Percentiles rank a stretch among this genome's conserved stretches.
phyloP scores from a whole-genome alignment of 2,888 invertebrate species.

The Strigamia transsilvanica region DNA sequence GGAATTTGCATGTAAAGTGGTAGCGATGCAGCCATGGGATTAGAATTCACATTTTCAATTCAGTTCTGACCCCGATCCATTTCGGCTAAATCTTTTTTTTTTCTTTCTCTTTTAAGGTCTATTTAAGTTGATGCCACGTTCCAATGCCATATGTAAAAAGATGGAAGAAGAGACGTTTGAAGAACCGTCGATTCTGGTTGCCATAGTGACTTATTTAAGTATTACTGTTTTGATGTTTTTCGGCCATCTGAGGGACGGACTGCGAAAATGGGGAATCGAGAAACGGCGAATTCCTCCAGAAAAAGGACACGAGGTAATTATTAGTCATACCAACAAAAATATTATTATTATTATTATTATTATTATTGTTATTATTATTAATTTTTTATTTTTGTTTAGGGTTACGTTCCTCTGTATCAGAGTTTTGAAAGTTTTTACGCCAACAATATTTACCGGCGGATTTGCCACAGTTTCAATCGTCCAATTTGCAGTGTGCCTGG shows the following conservation, averaged over 20 bases:
- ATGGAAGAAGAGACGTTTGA: conserved; percentile 65
- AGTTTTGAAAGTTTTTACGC: conserved; percentile 89
- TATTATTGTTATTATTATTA: background rate
- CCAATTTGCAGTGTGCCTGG: conserved; percentile 95
- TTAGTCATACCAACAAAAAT: too few species aligned
- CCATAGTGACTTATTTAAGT: conserved; percentile 84
- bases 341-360: too few species aligned
- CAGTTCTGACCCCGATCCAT: background rate
- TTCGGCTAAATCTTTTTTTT: background rate
- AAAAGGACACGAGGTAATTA: conserved; percentile 52
- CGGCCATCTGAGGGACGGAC: conserved; percentile 89
- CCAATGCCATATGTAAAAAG: background rate
- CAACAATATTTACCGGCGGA: conserved; percentile 88
- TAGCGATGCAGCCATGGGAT: background rate
- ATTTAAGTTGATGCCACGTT: conserved; percentile 20
- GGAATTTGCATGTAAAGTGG: too few species aligned
- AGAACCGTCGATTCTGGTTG: conserved; percentile 80
- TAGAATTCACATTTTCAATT: background rate
- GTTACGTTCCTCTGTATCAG: conserved; percentile 71
- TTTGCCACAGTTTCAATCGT: conserved; percentile 94
- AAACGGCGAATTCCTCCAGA: conserved; percentile 22
- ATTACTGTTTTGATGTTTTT: conserved; percentile 92
- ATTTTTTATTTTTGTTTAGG: conserved; percentile 56
- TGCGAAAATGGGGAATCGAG: conserved; percentile 63
- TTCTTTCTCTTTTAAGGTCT: background rate